Evolutionary conservation across 1,140 invertebrate species (phyloP).

Genomic region (Magallana angulata): DNA sequence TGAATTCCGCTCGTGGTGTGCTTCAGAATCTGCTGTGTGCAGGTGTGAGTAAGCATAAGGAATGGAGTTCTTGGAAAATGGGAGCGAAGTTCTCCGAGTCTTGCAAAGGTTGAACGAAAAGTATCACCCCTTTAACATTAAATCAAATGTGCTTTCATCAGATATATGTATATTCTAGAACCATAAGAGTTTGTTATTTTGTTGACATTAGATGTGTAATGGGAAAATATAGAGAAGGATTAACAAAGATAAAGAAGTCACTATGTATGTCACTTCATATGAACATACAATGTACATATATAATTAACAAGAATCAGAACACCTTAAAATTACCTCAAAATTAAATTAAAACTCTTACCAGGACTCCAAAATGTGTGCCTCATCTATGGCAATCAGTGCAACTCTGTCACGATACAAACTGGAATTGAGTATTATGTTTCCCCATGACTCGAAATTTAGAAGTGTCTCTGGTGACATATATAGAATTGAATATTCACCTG

Average conservation of each 20-base stretch:
- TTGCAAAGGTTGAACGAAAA: constrained; percentile 39
- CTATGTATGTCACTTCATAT: too few species aligned
- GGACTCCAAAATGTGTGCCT: too few species aligned
- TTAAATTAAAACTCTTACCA: too few species aligned
- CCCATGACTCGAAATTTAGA: too few species aligned
- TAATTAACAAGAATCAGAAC: too few species aligned
- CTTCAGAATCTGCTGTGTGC: background rate
- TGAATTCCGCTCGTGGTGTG: background rate
- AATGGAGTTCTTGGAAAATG: constrained; percentile 34
- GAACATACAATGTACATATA: too few species aligned
- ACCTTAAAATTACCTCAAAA: too few species aligned
- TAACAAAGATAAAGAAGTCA: too few species aligned
- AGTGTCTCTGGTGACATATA: too few species aligned
- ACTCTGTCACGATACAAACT: too few species aligned
- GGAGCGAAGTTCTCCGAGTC: constrained; percentile 40
- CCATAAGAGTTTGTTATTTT: background rate
- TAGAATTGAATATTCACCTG: background rate
- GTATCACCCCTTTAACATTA: constrained; percentile 40
- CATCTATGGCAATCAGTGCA: too few species aligned
- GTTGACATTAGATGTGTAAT: background rate
- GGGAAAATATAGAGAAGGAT: background rate
- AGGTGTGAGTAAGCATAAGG: constrained; percentile 15
- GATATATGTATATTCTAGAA: background rate
- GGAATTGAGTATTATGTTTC: too few species aligned
- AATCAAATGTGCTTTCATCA: background rate